Evolutionary conservation across 2,113 vertebrate species (phyloP).

Genomic region (Monarcha castaneiventris): DNA sequence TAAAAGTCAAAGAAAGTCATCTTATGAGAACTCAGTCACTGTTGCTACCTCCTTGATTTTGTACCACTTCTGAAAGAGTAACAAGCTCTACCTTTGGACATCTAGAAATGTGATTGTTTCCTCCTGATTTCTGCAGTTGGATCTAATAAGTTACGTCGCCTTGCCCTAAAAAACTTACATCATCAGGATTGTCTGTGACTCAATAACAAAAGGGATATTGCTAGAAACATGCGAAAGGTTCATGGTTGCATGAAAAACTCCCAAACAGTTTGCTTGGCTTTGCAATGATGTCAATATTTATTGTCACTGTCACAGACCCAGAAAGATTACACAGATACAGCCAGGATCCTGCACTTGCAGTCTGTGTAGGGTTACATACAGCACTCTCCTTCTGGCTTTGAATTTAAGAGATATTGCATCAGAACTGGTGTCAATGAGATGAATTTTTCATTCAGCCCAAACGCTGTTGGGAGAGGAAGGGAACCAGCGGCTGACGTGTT

Average conservation of each 20-base stretch:
- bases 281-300: constrained; percentile 29
- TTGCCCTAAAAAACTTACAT: not conserved
- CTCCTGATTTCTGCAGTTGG: not conserved
- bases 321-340: not conserved
- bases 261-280: constrained; percentile 7
- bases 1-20: not conserved
- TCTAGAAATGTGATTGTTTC: not conserved
- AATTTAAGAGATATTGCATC: not conserved
- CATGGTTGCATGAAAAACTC: constrained; percentile 2
- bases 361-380: not conserved
- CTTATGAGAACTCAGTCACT: not conserved
- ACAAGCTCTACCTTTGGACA: not conserved
- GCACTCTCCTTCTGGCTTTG: not conserved
- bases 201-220: not conserved
- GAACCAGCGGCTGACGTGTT: not conserved
- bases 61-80: not conserved
- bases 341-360: not conserved
- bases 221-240: not conserved
- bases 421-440: not conserved
- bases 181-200: not conserved
- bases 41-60: not conserved
- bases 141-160: not conserved
- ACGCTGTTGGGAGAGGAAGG: not conserved
- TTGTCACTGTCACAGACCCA: constrained; percentile 18
- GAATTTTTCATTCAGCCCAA: not conserved